Base-by-base conservation (phyloP, 2,888 invertebrate genomes). In the Tipula lateralis region DNA sequence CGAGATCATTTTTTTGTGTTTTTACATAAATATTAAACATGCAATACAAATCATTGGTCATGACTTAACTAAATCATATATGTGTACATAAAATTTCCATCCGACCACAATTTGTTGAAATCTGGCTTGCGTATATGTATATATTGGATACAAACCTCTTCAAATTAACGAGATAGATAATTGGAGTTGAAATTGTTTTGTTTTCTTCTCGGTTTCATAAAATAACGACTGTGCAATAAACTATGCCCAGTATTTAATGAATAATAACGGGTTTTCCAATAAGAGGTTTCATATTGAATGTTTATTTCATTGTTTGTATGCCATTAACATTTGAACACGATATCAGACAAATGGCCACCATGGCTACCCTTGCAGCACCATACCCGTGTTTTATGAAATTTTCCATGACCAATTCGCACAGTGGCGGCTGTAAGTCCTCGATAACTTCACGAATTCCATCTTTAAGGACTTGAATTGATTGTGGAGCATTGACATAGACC, bases 41-140 rank as follows among this genome's bases (percentile, higher is more conserved):
- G 66, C 66, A 66, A 66, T 19, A 66, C 24, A 24, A 24, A 66
- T 66, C 66, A 66, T 66, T 66, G 66, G 66, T 66, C 66, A 66
- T 66, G 66, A 66, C 66, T 66, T 66, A 66, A 66, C 66, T 66
- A 66, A 66, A 66, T 66, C 66, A 66, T 66, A 66, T 66, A 66
- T n/a, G n/a, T n/a, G n/a, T 9, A 66, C 9, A 24, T 24, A 24
- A 66, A 66, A 66, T 24, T 66, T 19, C 9, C 24, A 66, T 66
- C 66, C 66, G 19, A 66, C 19, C 24, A 66, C 19, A 66, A 50
- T 16, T 44, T 44, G 44, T 44, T 24, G 66, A 66, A 66, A 66
- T 66, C 66, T 66, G 66, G 66, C 66, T 1, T 24, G 24, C 66
- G 66, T 66, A 66, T 24, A 24, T 24, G 9, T 9, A n/a, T n/a